These are phyloP conservation scores for Melozone crissalis DNA, from an alignment of 2,113 vertebrate species.

Conservation along the genomic window DNA sequence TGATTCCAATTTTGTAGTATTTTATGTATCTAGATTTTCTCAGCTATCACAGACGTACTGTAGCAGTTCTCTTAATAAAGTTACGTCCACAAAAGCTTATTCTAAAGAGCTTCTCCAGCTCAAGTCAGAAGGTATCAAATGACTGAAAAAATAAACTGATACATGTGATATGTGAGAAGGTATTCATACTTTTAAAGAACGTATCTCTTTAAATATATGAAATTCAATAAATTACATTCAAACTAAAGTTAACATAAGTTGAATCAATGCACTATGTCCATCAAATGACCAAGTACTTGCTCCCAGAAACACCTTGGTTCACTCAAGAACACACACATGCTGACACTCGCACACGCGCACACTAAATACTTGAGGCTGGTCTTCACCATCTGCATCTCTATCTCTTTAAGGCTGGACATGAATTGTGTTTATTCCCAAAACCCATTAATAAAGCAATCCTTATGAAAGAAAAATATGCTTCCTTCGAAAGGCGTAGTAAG, in stretches of 20 bases:
- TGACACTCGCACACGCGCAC: slow-evolving; percentile 67
- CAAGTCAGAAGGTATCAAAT: slow-evolving; percentile 75
- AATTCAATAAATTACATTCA: slow-evolving; percentile 84
- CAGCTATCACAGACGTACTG: slow-evolving; percentile 58
- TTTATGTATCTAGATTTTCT: slow-evolving; percentile 17
- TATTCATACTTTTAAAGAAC: slow-evolving; percentile 76
- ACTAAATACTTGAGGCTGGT: slow-evolving; percentile 72
- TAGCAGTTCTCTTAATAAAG: slow-evolving; percentile 66
- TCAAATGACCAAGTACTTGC: slow-evolving; percentile 77
- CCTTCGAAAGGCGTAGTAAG: slow-evolving; percentile 62
- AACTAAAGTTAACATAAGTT: slow-evolving; percentile 74
- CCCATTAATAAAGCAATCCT: slow-evolving; percentile 68
- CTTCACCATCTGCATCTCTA: slow-evolving; percentile 67
- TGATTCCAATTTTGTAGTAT: slow-evolving; percentile 24
- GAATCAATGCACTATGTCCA: slow-evolving; percentile 77
- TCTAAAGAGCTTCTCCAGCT: slow-evolving; percentile 75
- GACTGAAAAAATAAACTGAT: slow-evolving; percentile 76
- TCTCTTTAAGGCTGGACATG: slow-evolving; percentile 79
- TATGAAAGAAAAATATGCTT: slow-evolving; percentile 67
- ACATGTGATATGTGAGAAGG: slow-evolving; percentile 76
- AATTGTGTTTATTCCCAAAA: slow-evolving; percentile 68
- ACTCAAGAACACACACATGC: slow-evolving; percentile 77
- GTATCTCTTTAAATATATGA: slow-evolving; percentile 79
- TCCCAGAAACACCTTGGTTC: slow-evolving; percentile 77
- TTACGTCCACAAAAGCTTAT: slow-evolving; percentile 74